Conservation (phyloP, 2,797 vertebrate species). For the Taeniopygia guttata region DNA sequence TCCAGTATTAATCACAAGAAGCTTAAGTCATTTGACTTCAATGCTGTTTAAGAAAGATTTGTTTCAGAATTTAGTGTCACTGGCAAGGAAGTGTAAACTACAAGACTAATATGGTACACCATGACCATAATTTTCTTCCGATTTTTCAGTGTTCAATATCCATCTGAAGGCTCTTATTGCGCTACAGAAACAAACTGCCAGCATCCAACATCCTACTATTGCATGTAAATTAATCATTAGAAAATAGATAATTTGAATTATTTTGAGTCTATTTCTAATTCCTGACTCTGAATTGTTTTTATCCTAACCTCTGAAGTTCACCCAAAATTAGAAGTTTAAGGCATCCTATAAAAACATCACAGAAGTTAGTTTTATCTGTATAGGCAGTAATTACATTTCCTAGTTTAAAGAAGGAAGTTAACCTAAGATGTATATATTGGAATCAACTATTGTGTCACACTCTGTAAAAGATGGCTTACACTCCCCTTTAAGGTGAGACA, state of each 20-base stretch:
- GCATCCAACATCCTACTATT: not conserved
- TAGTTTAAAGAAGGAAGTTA: not conserved
- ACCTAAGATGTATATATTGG: not conserved
- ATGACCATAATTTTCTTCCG: not conserved
- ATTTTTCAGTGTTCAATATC: not conserved
- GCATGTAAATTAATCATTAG: not conserved
- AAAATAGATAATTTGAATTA: not conserved
- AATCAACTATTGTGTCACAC: not conserved
- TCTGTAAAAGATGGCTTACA: not conserved
- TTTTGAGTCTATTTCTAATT: not conserved
- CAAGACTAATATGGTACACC: not conserved
- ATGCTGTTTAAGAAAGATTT: not conserved
- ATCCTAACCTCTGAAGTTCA: not conserved
- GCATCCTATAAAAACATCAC: not conserved
- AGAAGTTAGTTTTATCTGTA: not conserved
- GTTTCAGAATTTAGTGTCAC: not conserved
- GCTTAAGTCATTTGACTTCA: not conserved
- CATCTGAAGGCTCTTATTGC: not conserved
- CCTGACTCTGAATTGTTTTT: not conserved
- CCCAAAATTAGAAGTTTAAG: not conserved
- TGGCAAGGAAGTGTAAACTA: not conserved
- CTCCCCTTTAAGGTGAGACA: not conserved
- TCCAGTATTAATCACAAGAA: not conserved
- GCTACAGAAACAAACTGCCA: not conserved
- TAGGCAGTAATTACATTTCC: not conserved